Conservation (phyloP, 2,113 vertebrate species). For the Gymnocephalus cernua region DNA sequence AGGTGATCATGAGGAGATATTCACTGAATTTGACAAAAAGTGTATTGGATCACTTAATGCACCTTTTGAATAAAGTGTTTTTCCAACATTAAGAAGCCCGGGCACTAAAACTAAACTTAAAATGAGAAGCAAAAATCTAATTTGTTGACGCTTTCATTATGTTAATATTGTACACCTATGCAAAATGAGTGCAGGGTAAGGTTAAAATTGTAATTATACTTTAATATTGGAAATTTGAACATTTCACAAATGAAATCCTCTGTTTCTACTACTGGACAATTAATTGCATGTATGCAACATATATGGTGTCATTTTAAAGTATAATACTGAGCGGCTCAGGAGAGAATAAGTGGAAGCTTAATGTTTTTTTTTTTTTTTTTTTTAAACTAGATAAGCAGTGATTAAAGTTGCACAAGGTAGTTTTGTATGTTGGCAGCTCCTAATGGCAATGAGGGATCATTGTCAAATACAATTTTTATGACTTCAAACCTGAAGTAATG, state of each 20-base stretch:
- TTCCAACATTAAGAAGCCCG: no score
- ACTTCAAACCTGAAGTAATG: constrained; percentile 32
- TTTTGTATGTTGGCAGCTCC: constrained; percentile 23
- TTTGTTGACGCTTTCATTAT: neutral
- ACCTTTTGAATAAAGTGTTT: no score
- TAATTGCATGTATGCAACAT: neutral
- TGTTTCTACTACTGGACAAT: neutral
- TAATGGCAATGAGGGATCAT: constrained; percentile 16
- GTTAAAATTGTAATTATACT: neutral
- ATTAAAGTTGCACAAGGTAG: constrained; percentile 25
- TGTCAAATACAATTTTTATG: constrained; percentile 29
- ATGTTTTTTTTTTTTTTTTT: neutral
- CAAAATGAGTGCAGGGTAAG: neutral
- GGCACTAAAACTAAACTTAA: no score
- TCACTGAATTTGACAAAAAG: no score
- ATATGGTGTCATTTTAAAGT: neutral
- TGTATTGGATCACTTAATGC: no score
- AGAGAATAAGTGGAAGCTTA: neutral
- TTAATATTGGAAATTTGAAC: neutral
- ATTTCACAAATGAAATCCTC: neutral
- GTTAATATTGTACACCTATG: neutral
- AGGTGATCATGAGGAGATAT: no score
- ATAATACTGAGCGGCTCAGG: neutral
- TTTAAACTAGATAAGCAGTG: neutral
- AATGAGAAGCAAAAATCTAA: no score